Percentiles rank a stretch among this genome's conserved stretches.
These are phyloP conservation scores for Neostethus bicornis DNA, from an alignment of 2,797 vertebrate species.

Conservation along the genomic window DNA sequence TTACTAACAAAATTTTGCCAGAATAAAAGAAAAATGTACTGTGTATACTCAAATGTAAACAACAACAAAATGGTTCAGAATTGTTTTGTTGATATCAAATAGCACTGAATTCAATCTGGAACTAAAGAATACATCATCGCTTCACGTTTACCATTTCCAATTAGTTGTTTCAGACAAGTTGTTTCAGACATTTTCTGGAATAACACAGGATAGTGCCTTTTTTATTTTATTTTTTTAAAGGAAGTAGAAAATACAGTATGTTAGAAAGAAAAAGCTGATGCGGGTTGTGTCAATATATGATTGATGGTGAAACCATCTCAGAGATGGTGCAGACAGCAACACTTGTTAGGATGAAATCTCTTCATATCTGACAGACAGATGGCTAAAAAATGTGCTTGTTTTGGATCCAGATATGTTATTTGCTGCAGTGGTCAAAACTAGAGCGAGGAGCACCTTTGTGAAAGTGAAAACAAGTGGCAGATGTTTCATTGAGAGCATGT, in stretches of 20 bases:
- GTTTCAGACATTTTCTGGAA: no score
- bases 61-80: no score
- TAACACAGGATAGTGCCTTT: no score
- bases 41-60: no score
- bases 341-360: conserved; percentile 28
- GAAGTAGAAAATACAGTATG: neutral
- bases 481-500: conserved; percentile 17
- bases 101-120: no score
- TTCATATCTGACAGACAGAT: conserved; percentile 37
- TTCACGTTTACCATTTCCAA: no score
- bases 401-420: conserved; percentile 10
- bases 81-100: no score
- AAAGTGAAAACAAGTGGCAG: conserved; percentile 35
- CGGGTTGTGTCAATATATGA: conserved; percentile 27
- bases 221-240: no score
- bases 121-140: no score
- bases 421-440: conserved; percentile 36
- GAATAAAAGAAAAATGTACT: no score
- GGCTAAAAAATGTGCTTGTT: conserved; percentile 26
- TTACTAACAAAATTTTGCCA: no score
- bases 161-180: no score
- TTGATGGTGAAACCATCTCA: conserved; percentile 11
- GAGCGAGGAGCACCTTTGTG: conserved; percentile 26
- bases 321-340: conserved; percentile 14
- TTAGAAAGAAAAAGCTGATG: conserved; percentile 11